Percentiles rank a stretch among this genome's conserved stretches.
phyloP scores from a whole-genome alignment of 2,113 vertebrate species.

The Romanogobio albipinnatus region DNA sequence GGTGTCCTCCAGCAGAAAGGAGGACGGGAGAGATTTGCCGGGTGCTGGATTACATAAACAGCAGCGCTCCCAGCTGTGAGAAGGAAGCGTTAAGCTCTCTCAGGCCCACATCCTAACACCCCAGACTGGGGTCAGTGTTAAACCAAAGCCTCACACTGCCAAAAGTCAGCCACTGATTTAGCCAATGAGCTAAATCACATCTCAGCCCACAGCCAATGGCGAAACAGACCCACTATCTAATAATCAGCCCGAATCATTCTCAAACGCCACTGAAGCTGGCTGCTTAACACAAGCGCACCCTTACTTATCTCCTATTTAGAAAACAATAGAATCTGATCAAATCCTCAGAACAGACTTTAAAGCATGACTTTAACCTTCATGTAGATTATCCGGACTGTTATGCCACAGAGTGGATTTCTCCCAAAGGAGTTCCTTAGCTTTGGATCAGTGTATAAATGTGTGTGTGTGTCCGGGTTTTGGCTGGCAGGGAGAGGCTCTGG shows the following conservation, averaged over 20 bases:
- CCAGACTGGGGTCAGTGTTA: slow-evolving; percentile 29
- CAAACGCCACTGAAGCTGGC: slow-evolving; percentile 33
- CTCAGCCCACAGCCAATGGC: slow-evolving; percentile 39
- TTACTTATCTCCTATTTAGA: slow-evolving; percentile 16
- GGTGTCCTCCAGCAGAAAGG: slow-evolving; percentile 52
- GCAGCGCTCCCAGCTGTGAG: slow-evolving; percentile 21
- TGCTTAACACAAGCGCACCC: slow-evolving; percentile 30
- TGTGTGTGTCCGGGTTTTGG: neutral
- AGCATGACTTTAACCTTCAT: slow-evolving; percentile 13
- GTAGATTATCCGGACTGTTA: slow-evolving; percentile 13
- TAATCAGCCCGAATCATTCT: slow-evolving; percentile 56
- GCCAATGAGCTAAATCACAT: slow-evolving; percentile 59
- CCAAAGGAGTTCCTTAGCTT: slow-evolving; percentile 23
- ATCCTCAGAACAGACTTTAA: slow-evolving; percentile 7
- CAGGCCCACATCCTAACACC: slow-evolving; percentile 26
- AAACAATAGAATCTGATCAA: slow-evolving; percentile 10
- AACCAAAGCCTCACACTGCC: neutral
- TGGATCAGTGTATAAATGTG: slow-evolving; percentile 11
- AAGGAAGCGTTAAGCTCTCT: neutral
- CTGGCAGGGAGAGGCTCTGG: slow-evolving; percentile 40
- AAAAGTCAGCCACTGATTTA: slow-evolving; percentile 47
- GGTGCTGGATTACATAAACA: slow-evolving; percentile 59
- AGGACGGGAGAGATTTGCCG: slow-evolving; percentile 48
- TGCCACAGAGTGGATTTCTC: slow-evolving; percentile 36
- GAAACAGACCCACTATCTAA: slow-evolving; percentile 58